A percentile compares a stretch with the other conserved stretches of the same genome.
Evolutionary conservation across 2,797 vertebrate genomes (phyloP).

Genomic region (Scleropages formosus): DNA sequence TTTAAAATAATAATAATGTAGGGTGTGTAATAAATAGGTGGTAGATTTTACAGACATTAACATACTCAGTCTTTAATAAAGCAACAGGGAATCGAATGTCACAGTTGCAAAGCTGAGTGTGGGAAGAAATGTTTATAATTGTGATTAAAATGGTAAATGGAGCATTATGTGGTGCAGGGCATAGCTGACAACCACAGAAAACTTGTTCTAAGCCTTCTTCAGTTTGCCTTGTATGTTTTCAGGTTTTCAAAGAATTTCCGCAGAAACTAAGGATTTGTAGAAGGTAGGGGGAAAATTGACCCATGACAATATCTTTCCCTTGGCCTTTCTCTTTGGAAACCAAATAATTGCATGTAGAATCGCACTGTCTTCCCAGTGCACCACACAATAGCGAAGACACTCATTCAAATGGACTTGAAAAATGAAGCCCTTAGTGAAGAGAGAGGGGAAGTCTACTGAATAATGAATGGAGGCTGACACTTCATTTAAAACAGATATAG

Average conservation of each 20-base stretch:
- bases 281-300: not conserved
- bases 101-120: not conserved
- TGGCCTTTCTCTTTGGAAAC: not conserved
- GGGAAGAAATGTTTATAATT: not conserved
- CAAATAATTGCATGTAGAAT: not conserved
- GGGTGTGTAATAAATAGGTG: slow-evolving; percentile 2
- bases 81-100: slow-evolving; percentile 20
- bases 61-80: slow-evolving; percentile 18
- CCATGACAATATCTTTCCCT: not conserved
- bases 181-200: no score
- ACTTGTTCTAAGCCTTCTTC: not conserved
- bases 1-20: not conserved
- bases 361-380: not conserved
- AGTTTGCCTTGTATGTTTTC: not conserved
- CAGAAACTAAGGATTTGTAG: not conserved
- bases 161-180: no score
- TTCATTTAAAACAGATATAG: slow-evolving; percentile 6
- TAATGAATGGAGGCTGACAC: slow-evolving; percentile 3
- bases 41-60: not conserved
- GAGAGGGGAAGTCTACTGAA: slow-evolving; percentile 5
- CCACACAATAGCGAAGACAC: not conserved
- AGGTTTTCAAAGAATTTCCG: not conserved
- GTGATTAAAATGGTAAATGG: no score
- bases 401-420: slow-evolving; percentile 10
- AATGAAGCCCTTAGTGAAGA: not conserved